Evolutionary conservation across 2,888 invertebrate genomes (phyloP).

Genomic region (Heliconius cydno): DNA sequence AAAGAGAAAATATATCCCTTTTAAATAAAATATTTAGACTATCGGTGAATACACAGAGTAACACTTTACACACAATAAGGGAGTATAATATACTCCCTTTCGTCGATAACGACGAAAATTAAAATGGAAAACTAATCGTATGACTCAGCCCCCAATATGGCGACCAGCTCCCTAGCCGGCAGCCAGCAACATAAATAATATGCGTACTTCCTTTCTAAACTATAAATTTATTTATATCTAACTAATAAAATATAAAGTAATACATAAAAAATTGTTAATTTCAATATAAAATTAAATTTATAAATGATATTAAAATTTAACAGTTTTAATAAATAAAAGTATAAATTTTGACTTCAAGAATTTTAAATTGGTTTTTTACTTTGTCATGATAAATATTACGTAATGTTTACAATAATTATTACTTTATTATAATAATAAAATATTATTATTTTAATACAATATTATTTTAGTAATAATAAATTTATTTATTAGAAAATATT

Average conservation of each 20-base stretch:
- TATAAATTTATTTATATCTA: slow-evolving; percentile 33
- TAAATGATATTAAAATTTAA: neutral
- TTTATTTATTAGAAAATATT: neutral
- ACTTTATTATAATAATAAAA: neutral
- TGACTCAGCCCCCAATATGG: slow-evolving; percentile 87
- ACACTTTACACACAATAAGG: slow-evolving; percentile 74
- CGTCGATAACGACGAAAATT: slow-evolving; percentile 86
- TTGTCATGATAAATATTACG: slow-evolving; percentile 16
- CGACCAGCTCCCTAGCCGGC: slow-evolving; percentile 85
- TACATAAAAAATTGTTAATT: slow-evolving; percentile 37
- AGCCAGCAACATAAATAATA: slow-evolving; percentile 67
- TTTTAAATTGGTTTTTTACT: slow-evolving; percentile 1
- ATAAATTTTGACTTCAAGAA: slow-evolving; percentile 29
- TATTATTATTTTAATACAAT: neutral
- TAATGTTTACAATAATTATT: neutral
- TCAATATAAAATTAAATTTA: slow-evolving; percentile 7
- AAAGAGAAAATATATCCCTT: slow-evolving; percentile 76
- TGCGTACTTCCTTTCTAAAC: slow-evolving; percentile 72
- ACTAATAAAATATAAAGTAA: slow-evolving; percentile 24
- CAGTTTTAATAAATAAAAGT: slow-evolving; percentile 28
- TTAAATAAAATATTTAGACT: slow-evolving; percentile 63
- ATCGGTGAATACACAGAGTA: slow-evolving; percentile 62
- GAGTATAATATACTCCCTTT: slow-evolving; percentile 86
- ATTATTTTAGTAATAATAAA: neutral
- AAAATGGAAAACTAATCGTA: slow-evolving; percentile 72